phyloP scores from a whole-genome alignment of 2,113 vertebrate species.

The Pedetes capensis region DNA sequence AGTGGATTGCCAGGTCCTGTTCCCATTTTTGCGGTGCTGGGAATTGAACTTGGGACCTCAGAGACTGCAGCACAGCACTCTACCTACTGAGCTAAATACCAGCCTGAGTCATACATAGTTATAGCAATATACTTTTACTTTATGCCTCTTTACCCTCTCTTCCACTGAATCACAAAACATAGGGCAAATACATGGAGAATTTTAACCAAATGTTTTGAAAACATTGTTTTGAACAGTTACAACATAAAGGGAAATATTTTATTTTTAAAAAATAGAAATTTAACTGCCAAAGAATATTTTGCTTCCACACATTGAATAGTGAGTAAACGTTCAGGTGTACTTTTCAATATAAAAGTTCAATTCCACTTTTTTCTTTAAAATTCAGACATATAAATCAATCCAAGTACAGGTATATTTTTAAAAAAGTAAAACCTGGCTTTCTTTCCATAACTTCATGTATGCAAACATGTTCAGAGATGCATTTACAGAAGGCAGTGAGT shows the following conservation, averaged over 20 bases:
- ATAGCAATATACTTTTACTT: slow-evolving; percentile 62
- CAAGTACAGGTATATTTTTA: neutral
- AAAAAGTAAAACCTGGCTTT: neutral
- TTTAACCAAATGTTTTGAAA: no score
- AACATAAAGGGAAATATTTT: neutral
- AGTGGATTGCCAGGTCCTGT: no score
- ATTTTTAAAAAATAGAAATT: neutral
- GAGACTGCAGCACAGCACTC: no score
- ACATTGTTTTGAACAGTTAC: slow-evolving; percentile 50
- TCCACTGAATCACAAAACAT: slow-evolving; percentile 53
- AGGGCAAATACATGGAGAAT: no score
- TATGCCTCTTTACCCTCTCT: neutral
- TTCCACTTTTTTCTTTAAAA: neutral
- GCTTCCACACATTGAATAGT: neutral
- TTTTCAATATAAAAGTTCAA: neutral
- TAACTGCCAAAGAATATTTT: neutral
- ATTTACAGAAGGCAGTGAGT: neutral
- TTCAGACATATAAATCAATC: neutral
- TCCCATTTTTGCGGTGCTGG: no score
- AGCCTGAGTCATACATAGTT: no score
- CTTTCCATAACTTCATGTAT: neutral
- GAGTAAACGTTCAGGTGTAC: neutral
- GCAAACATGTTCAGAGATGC: neutral
- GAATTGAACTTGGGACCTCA: no score
- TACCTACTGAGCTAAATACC: no score